Conservation (phyloP, 2,888 invertebrate genomes). For the Lycaena phlaeas region DNA sequence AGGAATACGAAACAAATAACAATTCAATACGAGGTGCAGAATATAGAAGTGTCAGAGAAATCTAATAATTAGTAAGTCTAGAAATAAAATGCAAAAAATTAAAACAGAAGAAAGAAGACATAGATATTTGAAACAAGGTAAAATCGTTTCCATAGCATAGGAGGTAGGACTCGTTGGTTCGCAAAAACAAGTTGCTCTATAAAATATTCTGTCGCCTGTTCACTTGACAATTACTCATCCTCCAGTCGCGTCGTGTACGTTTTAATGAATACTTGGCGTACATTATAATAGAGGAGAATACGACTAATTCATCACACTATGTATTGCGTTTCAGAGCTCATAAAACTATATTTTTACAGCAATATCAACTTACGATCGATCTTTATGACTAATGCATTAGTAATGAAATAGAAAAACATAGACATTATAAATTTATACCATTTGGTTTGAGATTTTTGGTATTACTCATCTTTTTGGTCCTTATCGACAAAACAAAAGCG, state of each 20-base stretch:
- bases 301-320: neutral
- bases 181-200: neutral
- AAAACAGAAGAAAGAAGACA: neutral
- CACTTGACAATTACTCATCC: conserved; percentile 36
- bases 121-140: too few relatives aligned
- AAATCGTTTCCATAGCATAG: too few relatives aligned
- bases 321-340: conserved; percentile 3
- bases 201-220: conserved; percentile 21
- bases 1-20: too few relatives aligned
- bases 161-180: too few relatives aligned
- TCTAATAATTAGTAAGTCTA: conserved; percentile 1
- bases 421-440: too few relatives aligned
- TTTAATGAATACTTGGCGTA: conserved; percentile 32
- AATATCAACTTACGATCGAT: neutral
- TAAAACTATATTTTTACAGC: neutral
- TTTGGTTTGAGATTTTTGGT: too few relatives aligned
- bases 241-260: conserved; percentile 24
- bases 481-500: too few relatives aligned
- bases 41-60: too few relatives aligned
- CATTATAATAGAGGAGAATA: conserved; percentile 26
- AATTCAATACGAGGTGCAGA: too few relatives aligned
- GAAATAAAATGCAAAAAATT: neutral
- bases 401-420: neutral
- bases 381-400: neutral
- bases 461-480: too few relatives aligned